Base-by-base conservation (phyloP, 1,140 invertebrate species). In the Diorhabda elongata region DNA sequence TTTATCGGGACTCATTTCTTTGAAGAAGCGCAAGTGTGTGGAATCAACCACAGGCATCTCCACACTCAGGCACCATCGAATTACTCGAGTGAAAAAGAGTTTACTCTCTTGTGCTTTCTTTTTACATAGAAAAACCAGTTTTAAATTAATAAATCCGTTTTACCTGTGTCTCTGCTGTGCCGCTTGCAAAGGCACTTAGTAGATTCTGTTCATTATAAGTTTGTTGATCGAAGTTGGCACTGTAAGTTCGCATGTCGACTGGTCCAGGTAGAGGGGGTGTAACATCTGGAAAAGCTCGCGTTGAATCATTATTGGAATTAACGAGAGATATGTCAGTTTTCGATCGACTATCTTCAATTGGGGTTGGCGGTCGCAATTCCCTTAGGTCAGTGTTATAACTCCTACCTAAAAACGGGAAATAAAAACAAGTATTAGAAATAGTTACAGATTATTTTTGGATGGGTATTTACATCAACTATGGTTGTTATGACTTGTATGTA, bases 241-340 rank as follows among this genome's bases (percentile, higher is more conserved):
- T 92, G 75, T 94, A 94, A 0, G 92, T 94, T 45, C 93, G 84
- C 92, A 94, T 94, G 80, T 94, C 92, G 2, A 94, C 92, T 0
- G 92, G 92, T 2, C 91, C 92, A 2, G 92, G 92, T 58, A 94
- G 75, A 11, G 93, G 83, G 0, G 92, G 91, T 73, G 88, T 84
- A 2, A 92, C 89, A 75, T 83, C 87, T 70, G 82, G 84, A 78
- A 84, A 88, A 4, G 78, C 70, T 52, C 78, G 76, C 73, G 69
- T 78, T 9, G 69, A 58, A 69, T 68, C 73, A 41, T 70, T 73
- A 61, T 76, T 63, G 42, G 66, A 71, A 71, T 70, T 74, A 61
- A 73, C 47, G 67, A 72, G 69, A 60, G 74, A 45, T 45, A 67
- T 58, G 66, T 72, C 73, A 1, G 70, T 61, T 66, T 80, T 78